Percentiles rank a stretch among this genome's conserved stretches.
Conservation (phyloP, 2,113 vertebrate genomes). For the Cyphomyrus plagiostoma region DNA sequence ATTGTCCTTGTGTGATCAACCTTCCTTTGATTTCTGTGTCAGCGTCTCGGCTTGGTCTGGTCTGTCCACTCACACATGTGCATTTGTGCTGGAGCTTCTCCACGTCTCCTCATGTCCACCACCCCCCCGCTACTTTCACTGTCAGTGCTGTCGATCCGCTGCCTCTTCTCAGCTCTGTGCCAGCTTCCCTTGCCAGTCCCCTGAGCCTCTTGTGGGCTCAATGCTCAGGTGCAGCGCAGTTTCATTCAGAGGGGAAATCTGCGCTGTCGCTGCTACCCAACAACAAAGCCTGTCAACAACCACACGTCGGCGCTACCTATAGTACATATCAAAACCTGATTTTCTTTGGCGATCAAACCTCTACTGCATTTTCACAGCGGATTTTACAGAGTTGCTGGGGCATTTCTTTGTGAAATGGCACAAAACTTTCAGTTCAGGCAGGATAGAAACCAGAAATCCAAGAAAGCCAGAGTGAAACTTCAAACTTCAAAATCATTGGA, state of each 20-base stretch:
- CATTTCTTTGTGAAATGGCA: background rate
- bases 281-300: background rate
- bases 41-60: background rate
- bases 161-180: background rate
- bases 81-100: conserved; percentile 37
- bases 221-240: background rate
- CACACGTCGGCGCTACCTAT: background rate
- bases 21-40: background rate
- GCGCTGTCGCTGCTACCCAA: background rate
- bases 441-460: background rate
- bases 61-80: conserved; percentile 20
- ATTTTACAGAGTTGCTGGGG: background rate
- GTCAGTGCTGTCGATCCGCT: background rate
- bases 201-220: background rate
- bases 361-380: background rate
- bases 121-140: background rate
- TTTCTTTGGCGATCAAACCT: background rate
- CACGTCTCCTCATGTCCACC: background rate
- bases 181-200: background rate
- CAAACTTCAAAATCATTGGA: background rate
- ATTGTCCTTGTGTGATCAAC: background rate
- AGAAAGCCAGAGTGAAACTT: background rate
- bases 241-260: background rate
- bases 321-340: background rate
- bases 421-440: background rate